phyloP scores from a whole-genome alignment of 2,797 vertebrate genomes.

The Amblyraja radiata region DNA sequence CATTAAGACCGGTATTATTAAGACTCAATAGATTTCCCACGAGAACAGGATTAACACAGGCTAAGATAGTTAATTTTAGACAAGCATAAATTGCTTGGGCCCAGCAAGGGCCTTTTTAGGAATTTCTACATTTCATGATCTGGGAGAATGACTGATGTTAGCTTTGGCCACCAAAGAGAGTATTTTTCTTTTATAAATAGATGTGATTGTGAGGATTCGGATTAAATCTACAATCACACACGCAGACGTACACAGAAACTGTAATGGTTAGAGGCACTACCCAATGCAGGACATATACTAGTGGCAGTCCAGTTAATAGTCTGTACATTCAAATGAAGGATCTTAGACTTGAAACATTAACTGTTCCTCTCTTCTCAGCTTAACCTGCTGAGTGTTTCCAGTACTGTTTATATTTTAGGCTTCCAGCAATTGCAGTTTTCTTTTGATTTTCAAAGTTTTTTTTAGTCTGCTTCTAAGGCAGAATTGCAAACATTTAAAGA shows the following conservation, averaged over 20 bases:
- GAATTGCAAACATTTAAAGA: neutral
- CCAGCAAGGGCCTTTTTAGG: neutral
- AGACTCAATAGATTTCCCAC: neutral
- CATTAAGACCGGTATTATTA: neutral
- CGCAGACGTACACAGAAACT: no score
- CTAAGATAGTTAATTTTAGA: neutral
- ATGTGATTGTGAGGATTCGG: neutral
- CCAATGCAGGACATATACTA: neutral
- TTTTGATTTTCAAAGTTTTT: no score
- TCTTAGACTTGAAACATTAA: no score
- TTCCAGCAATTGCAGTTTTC: no score
- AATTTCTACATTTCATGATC: neutral
- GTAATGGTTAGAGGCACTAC: neutral
- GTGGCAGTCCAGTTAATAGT: neutral
- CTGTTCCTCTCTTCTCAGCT: no score
- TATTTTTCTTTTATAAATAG: neutral
- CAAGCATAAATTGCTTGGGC: neutral
- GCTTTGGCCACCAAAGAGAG: neutral
- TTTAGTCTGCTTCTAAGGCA: neutral
- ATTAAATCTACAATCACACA: neutral
- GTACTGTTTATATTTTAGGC: no score
- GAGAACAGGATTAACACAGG: neutral
- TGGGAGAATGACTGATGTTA: neutral
- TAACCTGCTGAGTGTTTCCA: no score
- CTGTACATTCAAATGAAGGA: no score